Evolutionary conservation across 2,113 vertebrate species (phyloP).

Genomic region (Istiophorus platypterus): DNA sequence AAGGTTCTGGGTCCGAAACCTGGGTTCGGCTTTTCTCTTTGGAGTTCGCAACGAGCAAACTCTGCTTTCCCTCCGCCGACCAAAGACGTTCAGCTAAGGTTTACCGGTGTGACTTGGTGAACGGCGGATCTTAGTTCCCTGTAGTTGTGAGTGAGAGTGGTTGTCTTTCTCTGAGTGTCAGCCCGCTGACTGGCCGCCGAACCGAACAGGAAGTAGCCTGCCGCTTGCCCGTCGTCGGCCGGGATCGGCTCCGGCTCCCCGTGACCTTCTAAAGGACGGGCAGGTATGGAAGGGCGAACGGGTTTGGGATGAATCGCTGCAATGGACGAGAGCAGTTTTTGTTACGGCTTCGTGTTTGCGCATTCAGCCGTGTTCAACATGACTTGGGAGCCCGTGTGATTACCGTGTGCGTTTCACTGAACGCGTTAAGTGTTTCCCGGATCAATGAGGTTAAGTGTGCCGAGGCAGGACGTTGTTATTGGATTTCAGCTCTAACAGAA

Average conservation of each 20-base stretch:
- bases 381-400: not conserved
- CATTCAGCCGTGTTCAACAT: not conserved
- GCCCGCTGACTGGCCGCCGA: too few relatives aligned
- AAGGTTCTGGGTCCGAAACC: too few relatives aligned
- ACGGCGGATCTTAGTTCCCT: too few relatives aligned
- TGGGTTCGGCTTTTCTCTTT: too few relatives aligned
- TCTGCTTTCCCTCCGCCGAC: too few relatives aligned
- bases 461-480: slow-evolving; percentile 40
- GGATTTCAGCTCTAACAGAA: slow-evolving; percentile 23
- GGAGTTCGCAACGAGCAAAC: too few relatives aligned
- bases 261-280: not conserved
- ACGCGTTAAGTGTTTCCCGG: slow-evolving; percentile 12
- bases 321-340: not conserved
- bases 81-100: too few relatives aligned
- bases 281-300: not conserved
- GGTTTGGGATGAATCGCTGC: not conserved
- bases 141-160: too few relatives aligned
- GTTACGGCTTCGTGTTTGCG: not conserved
- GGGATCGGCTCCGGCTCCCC: not conserved
- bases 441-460: slow-evolving; percentile 34
- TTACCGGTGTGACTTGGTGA: too few relatives aligned
- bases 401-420: slow-evolving; percentile 10
- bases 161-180: too few relatives aligned
- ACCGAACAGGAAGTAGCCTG: not conserved
- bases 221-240: too few relatives aligned